Evolutionary conservation across 2,113 vertebrate species (phyloP).

Genomic region (Calidris pygmaea): DNA sequence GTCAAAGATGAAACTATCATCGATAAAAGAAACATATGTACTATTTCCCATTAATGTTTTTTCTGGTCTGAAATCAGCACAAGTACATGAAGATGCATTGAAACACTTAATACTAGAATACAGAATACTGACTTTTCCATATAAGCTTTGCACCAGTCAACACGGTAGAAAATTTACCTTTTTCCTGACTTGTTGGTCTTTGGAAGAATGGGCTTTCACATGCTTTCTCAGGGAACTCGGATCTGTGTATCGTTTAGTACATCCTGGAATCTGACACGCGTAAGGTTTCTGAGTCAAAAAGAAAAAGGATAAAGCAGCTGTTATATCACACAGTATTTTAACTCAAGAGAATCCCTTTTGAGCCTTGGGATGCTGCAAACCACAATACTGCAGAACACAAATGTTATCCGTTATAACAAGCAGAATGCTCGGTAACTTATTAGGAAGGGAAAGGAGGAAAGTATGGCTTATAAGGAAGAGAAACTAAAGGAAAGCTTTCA

Average conservation of each 20-base stretch:
- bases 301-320: slow-evolving; percentile 38
- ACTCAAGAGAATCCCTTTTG: background rate
- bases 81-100: background rate
- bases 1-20: background rate
- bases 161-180: slow-evolving; percentile 79
- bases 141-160: background rate
- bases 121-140: background rate
- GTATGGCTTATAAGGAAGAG: background rate
- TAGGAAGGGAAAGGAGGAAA: slow-evolving; percentile 5
- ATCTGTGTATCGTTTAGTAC: slow-evolving; percentile 94
- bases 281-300: slow-evolving; percentile 90
- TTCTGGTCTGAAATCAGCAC: background rate
- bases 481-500: slow-evolving; percentile 6
- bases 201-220: slow-evolving; percentile 91
- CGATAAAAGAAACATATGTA: background rate
- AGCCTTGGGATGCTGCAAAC: background rate
- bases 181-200: slow-evolving; percentile 90
- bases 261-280: slow-evolving; percentile 94
- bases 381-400: background rate
- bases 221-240: slow-evolving; percentile 97
- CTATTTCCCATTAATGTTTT: background rate
- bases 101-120: background rate
- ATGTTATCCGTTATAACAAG: background rate
- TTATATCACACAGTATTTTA: slow-evolving; percentile 22
- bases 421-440: background rate